These are phyloP conservation scores for Sinhomidia bicolor DNA, from an alignment of 2,888 invertebrate genomes.

Conservation along the genomic window DNA sequence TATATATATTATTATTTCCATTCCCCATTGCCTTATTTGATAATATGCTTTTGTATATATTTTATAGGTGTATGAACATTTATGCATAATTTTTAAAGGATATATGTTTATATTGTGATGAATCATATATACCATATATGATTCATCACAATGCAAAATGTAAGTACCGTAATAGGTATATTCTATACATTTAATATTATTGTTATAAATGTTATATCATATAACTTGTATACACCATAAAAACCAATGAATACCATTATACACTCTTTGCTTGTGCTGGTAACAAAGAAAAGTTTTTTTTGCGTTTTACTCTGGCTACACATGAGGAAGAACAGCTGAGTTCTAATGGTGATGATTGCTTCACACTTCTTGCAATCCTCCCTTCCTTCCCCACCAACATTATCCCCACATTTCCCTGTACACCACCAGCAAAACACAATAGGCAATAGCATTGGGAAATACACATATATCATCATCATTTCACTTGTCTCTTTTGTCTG, in stretches of 20 bases:
- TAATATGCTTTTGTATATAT: not conserved
- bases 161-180: no score
- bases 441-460: not conserved
- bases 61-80: not conserved
- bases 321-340: slow-evolving; percentile 13
- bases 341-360: not conserved
- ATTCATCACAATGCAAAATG: no score
- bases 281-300: slow-evolving; percentile 15
- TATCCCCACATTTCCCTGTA: not conserved
- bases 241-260: no score
- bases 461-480: no score
- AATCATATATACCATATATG: no score
- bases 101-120: no score
- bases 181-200: not conserved
- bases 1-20: not conserved
- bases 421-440: no score
- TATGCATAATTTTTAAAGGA: no score
- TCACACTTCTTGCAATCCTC: not conserved
- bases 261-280: not conserved
- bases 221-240: no score
- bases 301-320: slow-evolving; percentile 24
- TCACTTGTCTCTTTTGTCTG: no score
- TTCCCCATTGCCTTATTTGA: not conserved
- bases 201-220: not conserved
- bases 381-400: not conserved